Conservation (phyloP, 2,113 vertebrate species). For the Ivindomyrus marchei region DNA sequence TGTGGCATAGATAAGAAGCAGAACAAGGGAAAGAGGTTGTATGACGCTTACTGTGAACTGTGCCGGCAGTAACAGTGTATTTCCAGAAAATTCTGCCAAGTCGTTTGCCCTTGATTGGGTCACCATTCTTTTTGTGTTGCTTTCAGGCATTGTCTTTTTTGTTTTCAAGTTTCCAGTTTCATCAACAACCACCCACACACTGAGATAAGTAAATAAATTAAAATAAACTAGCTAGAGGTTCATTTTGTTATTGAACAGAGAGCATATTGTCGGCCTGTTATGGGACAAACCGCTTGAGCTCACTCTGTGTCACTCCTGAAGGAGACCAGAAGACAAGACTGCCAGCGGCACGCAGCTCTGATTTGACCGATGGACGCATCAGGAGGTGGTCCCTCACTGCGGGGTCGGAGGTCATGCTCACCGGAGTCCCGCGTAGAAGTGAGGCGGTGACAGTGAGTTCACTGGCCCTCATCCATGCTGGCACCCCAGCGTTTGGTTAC, state of each 20-base stretch:
- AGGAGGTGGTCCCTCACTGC: background rate
- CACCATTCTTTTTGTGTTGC: background rate
- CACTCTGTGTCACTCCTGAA: background rate
- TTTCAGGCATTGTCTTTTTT: slow-evolving; percentile 12
- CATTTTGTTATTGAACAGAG: background rate
- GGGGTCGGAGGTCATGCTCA: background rate
- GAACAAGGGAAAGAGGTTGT: background rate
- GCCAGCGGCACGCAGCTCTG: background rate
- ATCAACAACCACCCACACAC: slow-evolving; percentile 16
- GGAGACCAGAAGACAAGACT: background rate
- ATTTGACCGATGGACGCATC: background rate
- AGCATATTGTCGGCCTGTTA: background rate
- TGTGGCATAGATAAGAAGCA: background rate
- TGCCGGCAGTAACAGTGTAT: background rate
- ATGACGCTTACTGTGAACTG: background rate
- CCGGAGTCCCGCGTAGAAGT: background rate
- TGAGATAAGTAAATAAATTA: background rate
- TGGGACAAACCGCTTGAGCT: background rate
- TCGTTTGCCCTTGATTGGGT: background rate
- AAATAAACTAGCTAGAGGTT: background rate
- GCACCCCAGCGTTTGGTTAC: slow-evolving; percentile 52
- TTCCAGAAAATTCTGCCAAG: background rate
- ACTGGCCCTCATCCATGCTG: slow-evolving; percentile 55
- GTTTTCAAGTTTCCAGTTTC: background rate
- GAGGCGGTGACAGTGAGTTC: slow-evolving; percentile 27